A percentile compares a stretch with the other conserved stretches of the same genome.
These are phyloP conservation scores for Agrotis exclamationis DNA, from an alignment of 2,888 invertebrate genomes.

Conservation along the genomic window DNA sequence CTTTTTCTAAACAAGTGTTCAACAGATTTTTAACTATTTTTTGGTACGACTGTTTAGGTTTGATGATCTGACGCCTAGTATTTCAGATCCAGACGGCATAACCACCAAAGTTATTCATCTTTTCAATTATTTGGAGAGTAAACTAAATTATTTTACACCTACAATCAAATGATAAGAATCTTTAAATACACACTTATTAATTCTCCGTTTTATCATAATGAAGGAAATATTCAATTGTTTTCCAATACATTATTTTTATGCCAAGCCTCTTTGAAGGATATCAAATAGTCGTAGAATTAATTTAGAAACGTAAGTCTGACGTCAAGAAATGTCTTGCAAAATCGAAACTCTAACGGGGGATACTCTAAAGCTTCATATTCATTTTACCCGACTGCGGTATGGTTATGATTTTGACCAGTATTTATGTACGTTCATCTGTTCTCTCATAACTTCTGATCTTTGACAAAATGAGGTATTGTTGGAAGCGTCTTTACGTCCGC, in stretches of 20 bases:
- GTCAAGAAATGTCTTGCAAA: slow-evolving; percentile 8
- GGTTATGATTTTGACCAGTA: too few species aligned
- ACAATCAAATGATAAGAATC: not conserved
- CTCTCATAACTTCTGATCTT: too few species aligned
- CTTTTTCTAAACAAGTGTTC: too few species aligned
- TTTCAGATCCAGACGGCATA: too few species aligned
- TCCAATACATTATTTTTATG: slow-evolving; percentile 52
- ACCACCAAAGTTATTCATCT: too few species aligned
- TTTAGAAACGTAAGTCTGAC: slow-evolving; percentile 26
- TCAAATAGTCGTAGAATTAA: slow-evolving; percentile 57
- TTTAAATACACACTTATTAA: not conserved
- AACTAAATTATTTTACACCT: not conserved
- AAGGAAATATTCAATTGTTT: slow-evolving; percentile 47
- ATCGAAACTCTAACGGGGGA: not conserved
- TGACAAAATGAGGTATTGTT: too few species aligned
- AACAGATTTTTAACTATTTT: too few species aligned
- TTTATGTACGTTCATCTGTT: too few species aligned
- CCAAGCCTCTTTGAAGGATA: slow-evolving; percentile 37
- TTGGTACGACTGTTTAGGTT: too few species aligned
- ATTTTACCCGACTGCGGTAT: not conserved
- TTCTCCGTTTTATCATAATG: slow-evolving; percentile 12
- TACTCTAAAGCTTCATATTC: not conserved
- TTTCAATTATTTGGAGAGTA: not conserved
- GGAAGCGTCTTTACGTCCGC: too few species aligned
- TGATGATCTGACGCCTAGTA: too few species aligned